Percentiles rank a stretch among this genome's conserved stretches.
Evolutionary conservation across 1,140 invertebrate genomes (phyloP).

Genomic region (Teleogryllus occipitalis): DNA sequence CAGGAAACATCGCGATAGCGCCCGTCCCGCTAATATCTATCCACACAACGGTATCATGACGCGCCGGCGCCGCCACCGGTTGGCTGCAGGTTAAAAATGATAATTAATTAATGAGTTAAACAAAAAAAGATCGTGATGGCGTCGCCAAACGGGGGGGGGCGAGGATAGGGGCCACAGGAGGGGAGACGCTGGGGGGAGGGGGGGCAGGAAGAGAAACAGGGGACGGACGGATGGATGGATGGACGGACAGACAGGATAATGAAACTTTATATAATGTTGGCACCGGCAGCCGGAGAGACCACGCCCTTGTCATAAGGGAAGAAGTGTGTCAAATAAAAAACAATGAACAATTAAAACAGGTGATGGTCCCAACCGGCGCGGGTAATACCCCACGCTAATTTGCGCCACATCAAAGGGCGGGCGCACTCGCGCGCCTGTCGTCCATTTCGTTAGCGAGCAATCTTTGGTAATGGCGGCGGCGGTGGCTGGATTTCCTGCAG

Average conservation of each 20-base stretch:
- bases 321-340: not conserved
- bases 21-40: not conserved
- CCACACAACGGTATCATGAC: not conserved
- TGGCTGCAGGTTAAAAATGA: not conserved
- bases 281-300: not conserved
- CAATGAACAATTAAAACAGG: not conserved
- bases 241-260: not conserved
- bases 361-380: not conserved
- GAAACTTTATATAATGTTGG: not conserved
- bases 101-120: conserved; percentile 6
- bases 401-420: not conserved
- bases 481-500: too few species aligned
- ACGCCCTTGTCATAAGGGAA: not conserved
- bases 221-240: not conserved
- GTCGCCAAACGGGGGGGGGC: too few species aligned
- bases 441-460: not conserved
- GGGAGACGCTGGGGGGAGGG: too few species aligned
- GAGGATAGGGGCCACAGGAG: too few species aligned
- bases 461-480: not conserved
- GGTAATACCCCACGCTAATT: not conserved
- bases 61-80: too few species aligned
- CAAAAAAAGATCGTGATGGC: conserved; percentile 1
- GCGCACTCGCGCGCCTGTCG: not conserved
- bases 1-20: not conserved
- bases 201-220: too few species aligned